Conservation (phyloP, 1,140 invertebrate genomes). For the Apis dorsata region DNA sequence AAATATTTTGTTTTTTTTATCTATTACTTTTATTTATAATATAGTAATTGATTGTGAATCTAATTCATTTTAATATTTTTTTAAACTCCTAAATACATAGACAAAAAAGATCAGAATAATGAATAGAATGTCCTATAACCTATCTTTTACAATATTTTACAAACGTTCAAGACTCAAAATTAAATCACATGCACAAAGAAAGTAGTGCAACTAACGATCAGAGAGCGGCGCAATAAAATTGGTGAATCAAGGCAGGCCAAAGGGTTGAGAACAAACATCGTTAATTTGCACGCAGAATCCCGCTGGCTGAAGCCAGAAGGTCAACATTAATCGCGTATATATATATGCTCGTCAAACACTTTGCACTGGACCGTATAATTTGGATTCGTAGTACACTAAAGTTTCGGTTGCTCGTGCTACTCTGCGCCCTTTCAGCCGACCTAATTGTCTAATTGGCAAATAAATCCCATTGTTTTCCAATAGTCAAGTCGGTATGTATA, state of each 20-base stretch:
- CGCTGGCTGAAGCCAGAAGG: constrained; percentile 70
- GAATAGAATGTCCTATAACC: background rate
- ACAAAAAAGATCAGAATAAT: background rate
- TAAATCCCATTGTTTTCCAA: constrained; percentile 74
- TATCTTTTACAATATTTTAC: background rate
- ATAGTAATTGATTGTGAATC: too few relatives aligned
- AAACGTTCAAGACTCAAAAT: background rate
- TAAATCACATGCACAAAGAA: background rate
- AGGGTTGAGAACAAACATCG: constrained; percentile 76
- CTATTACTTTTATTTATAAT: too few relatives aligned
- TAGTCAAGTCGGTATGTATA: constrained; percentile 54
- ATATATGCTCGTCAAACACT: constrained; percentile 72
- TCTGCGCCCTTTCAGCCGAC: constrained; percentile 53
- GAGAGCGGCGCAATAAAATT: constrained; percentile 17
- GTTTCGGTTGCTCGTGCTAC: constrained; percentile 48
- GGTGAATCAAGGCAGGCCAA: constrained; percentile 54
- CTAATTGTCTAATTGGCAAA: constrained; percentile 77
- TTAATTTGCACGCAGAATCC: constrained; percentile 74
- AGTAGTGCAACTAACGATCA: background rate
- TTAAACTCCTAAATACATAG: background rate
- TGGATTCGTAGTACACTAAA: constrained; percentile 51
- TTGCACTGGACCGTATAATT: constrained; percentile 68
- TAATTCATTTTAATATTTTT: background rate
- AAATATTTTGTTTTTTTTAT: too few relatives aligned
- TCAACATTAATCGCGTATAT: constrained; percentile 72